Evolutionary conservation across 1,140 invertebrate species (phyloP), one percentile per base, ranked within the genome.

Genomic region (Diuraphis noxia): DNA sequence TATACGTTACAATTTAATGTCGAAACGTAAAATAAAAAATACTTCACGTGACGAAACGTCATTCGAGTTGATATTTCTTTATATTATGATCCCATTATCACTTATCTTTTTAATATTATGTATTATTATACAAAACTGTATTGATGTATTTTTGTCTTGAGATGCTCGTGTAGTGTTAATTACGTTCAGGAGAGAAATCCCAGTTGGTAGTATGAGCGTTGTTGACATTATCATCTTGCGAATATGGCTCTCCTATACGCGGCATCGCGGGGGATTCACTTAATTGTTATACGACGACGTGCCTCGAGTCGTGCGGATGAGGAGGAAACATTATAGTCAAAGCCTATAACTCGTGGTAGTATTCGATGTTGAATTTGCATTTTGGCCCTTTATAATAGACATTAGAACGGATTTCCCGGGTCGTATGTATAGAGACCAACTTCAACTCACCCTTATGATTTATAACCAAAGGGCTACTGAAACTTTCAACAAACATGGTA

Each of bases 281-380:
- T 91, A 91, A 91, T 91, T 91, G 89, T 91, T 91, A 91, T 91
- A 91, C 77, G 89, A 91, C 89, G 23, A 91, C 86, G 49, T 40
- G 43, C 25, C 19, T 30, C 8, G 43, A 41, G 41, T 21, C 8
- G 72, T 38, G 23, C 7, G 5, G 63, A n/a, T n/a, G n/a, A n/a
- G 43, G 9, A 23, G n/a, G 87, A 38, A 23, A 72, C 23, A 41
- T 88, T 63, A 72, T 46, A 77, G 88, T 46, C 72, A 49, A 89
- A 79, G 88, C 17, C 72, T 90, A 46, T 46, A 46, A 36, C 34
- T 91, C 41, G 77, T 17, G 63, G 77, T 91, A 40, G 49, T 56
- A 88, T 36, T 91, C 89, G 46, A 91, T 79, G 88, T 89, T 23
- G 56, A 89, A 91, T 91, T 91, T 91, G 43, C 89, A 91, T 91